These are phyloP conservation scores for Keiferia lycopersicella DNA, from an alignment of 2,888 invertebrate species.

Conservation along the genomic window DNA sequence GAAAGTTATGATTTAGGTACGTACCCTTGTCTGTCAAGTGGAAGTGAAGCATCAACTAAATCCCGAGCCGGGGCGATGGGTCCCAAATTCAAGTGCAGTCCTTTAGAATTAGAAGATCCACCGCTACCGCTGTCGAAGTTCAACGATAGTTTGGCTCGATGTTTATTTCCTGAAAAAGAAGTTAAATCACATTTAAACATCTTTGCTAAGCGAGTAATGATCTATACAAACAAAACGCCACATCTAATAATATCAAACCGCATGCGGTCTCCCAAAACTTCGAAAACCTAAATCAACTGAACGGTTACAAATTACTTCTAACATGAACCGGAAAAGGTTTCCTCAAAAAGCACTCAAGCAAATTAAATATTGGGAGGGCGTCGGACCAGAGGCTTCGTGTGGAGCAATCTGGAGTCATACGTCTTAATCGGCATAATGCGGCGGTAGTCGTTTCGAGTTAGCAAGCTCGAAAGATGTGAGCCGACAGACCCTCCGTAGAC, in stretches of 20 bases:
- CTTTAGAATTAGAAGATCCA: slow-evolving; percentile 71
- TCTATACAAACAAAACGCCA: slow-evolving; percentile 35
- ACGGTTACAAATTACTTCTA: slow-evolving; percentile 75
- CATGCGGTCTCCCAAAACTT: slow-evolving; percentile 54
- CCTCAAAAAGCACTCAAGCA: slow-evolving; percentile 77
- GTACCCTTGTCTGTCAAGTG: slow-evolving; percentile 94
- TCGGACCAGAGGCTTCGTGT: slow-evolving; percentile 60
- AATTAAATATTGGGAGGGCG: slow-evolving; percentile 77
- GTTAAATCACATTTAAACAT: slow-evolving; percentile 19
- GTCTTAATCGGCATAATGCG: slow-evolving; percentile 78
- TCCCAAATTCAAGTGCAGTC: slow-evolving; percentile 87
- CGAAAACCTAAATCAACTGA: slow-evolving; percentile 68
- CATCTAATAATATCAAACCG: slow-evolving; percentile 52
- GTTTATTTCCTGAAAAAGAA: slow-evolving; percentile 74
- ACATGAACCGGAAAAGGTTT: slow-evolving; percentile 69
- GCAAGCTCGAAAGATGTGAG: slow-evolving; percentile 55
- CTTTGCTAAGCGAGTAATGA: not conserved
- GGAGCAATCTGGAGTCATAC: slow-evolving; percentile 70
- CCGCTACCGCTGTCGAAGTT: slow-evolving; percentile 83
- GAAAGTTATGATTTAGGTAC: slow-evolving; percentile 47
- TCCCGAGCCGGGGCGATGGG: slow-evolving; percentile 85
- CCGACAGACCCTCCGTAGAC: slow-evolving; percentile 65
- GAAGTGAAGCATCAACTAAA: slow-evolving; percentile 89
- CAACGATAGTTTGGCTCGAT: slow-evolving; percentile 87
- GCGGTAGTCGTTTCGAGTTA: slow-evolving; percentile 68